Evolutionary conservation across 2,888 invertebrate genomes (phyloP), one percentile per base, ranked within the genome.

Genomic region (Myopa testacea): DNA sequence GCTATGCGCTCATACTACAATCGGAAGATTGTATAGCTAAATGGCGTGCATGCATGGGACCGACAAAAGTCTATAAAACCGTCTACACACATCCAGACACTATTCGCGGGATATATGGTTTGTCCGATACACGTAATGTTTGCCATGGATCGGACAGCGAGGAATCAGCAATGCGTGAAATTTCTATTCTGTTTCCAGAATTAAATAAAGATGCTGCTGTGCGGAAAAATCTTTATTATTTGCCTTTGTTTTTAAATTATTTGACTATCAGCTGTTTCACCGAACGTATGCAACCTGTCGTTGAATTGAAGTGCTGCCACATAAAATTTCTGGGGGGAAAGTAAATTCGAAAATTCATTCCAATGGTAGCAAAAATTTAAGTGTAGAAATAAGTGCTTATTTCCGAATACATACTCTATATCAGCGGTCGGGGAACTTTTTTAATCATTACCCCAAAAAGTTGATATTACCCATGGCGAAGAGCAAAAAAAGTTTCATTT

Each of bases 111-210:
- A 90, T 91, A 85, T 96, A 94, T 90, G 98, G 98, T 0, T 90
- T 98, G 26, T 96, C 98, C 0, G 98, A 98, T 87, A 98, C 98
- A 0, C 92, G 98, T 84, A 98, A 98, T 91, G 96, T 95, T 3
- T 94, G 95, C 12, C 98, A 98, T 90, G 98, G 98, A 19, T 97
- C 98, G 86, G 97, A 96, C 94, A 91, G 87, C 76, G 76, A 90
- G 65, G 91, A 92, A 84, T 94, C 96, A 7, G 96, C 94, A 0
- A 88, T 90, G 81, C 91, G 92, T 78, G 98, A 98, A 90, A 95
- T 97, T 67, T 89, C 90, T 62, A 93, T 97, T 86, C 93, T 98
- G 86, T 97, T 97, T 87, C 95, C 96, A 0, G 93, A 96, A 34
- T 97, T 97, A 87, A 75, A 83, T 79, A 82, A 81, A 75, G 74